Evolutionary conservation across 2,888 invertebrate species (phyloP).

Genomic region (Asteroscopus sphinx): DNA sequence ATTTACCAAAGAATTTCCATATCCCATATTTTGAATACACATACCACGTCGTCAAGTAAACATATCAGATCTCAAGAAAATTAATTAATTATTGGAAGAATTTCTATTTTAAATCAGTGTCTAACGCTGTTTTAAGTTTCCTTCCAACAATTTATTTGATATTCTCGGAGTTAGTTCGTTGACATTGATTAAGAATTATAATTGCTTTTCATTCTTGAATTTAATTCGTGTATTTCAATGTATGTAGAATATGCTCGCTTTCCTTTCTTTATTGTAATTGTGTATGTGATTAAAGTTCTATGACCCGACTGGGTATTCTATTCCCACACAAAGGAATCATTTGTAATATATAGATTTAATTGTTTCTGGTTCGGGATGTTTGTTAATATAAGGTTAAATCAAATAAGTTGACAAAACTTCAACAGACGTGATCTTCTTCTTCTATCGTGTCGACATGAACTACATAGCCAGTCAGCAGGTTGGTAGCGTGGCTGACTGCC

Average conservation of each 20-base stretch:
- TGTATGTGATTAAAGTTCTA: background rate
- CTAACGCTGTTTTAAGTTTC: conserved; percentile 28
- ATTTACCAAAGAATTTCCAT: no score
- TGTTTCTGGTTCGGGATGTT: no score
- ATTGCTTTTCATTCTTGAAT: conserved; percentile 1
- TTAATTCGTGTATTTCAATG: background rate
- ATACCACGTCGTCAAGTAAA: background rate
- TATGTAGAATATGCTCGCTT: background rate
- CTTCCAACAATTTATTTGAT: conserved; percentile 3
- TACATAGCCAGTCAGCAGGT: no score
- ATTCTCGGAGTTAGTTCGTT: background rate
- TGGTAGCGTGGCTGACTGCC: no score
- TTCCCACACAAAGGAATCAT: no score
- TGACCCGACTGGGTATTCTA: background rate
- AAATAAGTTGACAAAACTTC: no score
- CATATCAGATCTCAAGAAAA: conserved; percentile 16
- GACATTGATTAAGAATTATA: conserved; percentile 2
- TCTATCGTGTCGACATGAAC: no score
- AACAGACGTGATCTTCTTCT: no score
- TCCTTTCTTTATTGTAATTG: background rate
- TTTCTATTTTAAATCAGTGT: conserved; percentile 16
- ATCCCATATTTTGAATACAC: background rate
- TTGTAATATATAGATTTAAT: no score
- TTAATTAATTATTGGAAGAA: conserved; percentile 40
- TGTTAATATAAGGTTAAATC: no score